Percentiles rank a stretch among this genome's conserved stretches.
phyloP scores from a whole-genome alignment of 2,113 vertebrate genomes.

The Jacana jacana region DNA sequence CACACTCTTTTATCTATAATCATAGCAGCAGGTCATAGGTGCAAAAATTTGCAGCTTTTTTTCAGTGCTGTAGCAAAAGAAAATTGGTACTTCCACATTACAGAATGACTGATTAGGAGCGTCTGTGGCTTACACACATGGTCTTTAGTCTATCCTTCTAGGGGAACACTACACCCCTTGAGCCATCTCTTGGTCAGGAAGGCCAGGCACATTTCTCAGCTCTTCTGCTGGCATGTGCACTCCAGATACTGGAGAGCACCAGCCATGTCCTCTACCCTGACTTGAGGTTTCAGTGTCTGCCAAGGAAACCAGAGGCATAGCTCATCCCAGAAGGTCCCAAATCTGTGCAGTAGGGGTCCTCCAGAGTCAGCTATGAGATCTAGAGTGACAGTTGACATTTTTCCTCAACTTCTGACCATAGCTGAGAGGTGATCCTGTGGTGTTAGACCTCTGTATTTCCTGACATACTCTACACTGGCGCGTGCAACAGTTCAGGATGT shows the following conservation, averaged over 20 bases:
- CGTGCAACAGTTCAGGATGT: background rate
- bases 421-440: background rate
- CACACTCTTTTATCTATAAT: background rate
- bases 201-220: background rate
- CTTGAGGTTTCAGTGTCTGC: background rate
- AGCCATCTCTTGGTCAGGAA: background rate
- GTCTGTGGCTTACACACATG: background rate
- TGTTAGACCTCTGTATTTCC: background rate
- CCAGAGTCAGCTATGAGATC: background rate
- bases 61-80: background rate
- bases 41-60: background rate
- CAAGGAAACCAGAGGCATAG: background rate
- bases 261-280: background rate
- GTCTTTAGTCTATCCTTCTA: background rate
- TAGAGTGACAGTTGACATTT: background rate
- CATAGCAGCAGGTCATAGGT: background rate
- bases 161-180: background rate
- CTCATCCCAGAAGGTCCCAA: background rate
- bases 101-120: background rate
- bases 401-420: background rate
- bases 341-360: background rate
- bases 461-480: background rate
- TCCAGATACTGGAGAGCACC: background rate
- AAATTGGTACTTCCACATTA: background rate
- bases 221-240: background rate